Evolutionary conservation across 2,113 vertebrate genomes (phyloP), one percentile per base, ranked within the genome.

Genomic region (Boulengeromyrus knoepffleri): DNA sequence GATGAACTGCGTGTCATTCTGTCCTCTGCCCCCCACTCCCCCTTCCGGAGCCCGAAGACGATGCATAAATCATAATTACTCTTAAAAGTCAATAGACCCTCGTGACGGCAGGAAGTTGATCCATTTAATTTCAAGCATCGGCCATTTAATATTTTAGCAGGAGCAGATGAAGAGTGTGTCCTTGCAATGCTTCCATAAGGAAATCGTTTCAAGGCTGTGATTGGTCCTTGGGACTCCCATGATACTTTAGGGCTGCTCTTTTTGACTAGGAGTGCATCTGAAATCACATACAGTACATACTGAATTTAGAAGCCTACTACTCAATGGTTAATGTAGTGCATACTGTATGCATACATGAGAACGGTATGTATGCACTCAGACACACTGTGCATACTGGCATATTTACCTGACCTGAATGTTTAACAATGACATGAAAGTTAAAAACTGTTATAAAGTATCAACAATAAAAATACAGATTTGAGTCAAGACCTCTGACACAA

Each of bases 31-130:
- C 24, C 56, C 17, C 1, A 31, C 85, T 47, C 49, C n/a, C 24
- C 53, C 53, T 9, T 8, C 52, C 56, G 2, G 36, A 2, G 36
- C 24, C 56, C n/a, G 21, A 87, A 42, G 52, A 58, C 52, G n/a
- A 27, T 87, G 85, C 47, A 53, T 87, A 87, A 52, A 53, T 53
- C n/a, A 87, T 87, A 87, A 47, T 87, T 27, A 87, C 53, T 21
- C 87, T 62, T 58, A 62, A 88, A 62, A 62, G 87, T 62, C 53
- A 62, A 45, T 31, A 88, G 53, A 19, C 87, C 87, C 56, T 45
- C 27, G 9, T 58, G 87, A 88, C 12, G 17, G 42, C 52, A 53
- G 13, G 31, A 45, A 45, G 87, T 19, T 45, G 36, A 19, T 45
- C 36, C 52, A 66, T 88, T 66, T 88, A 58, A 62, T 88, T 88